Evolutionary conservation across 23 tunicate genomes (phyloP), one percentile per base, ranked within the genome.

Genomic region (Halocynthia roretzi): DNA sequence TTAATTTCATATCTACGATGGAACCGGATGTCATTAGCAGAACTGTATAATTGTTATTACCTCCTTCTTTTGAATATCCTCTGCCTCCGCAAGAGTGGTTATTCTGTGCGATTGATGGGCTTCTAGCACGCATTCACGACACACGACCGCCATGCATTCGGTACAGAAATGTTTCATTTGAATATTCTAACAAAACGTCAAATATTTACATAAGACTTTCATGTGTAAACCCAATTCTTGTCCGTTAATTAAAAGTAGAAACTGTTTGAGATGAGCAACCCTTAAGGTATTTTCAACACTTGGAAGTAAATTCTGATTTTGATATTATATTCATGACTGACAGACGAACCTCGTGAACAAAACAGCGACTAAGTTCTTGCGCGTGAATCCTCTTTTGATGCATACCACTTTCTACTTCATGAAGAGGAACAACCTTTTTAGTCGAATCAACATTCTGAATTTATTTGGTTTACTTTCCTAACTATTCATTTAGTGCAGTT

Each of bases 381-480:
- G 40, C 7, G 10, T 60, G 72, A 44, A 87, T 82, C 52, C 77
- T 77, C 49, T 71, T 74, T 77, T 77, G 62, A 76, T 82, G 67
- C 52, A 75, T 76, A 61, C 83, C 86, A 71, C 52, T 77, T 77
- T 87, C 80, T 8, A 87, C 77, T 54, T 87, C 93, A 51, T 87
- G 76, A 14, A 87, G 51, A 7, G 82, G 58, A 40, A 82, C 93
- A 60, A 87, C 86, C 93, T 87, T 51, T 11, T 55, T 22, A 2
- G 23, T 40, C 1, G n/a, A 67, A 67, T 67, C 50, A 8, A 77
- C 8, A 8, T 75, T 75, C 1, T 10, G 11, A 44, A 8, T 19
- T 54, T 56, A 22, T 12, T 18, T 5, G 55, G 80, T 8, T 22
- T 54, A 71, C 15, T 12, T 54, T 17, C 63, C 2, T 0, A 8